Evolutionary conservation across 2,888 invertebrate species (phyloP), one percentile per base, ranked within the genome.

Genomic region (Nudaria mundana): DNA sequence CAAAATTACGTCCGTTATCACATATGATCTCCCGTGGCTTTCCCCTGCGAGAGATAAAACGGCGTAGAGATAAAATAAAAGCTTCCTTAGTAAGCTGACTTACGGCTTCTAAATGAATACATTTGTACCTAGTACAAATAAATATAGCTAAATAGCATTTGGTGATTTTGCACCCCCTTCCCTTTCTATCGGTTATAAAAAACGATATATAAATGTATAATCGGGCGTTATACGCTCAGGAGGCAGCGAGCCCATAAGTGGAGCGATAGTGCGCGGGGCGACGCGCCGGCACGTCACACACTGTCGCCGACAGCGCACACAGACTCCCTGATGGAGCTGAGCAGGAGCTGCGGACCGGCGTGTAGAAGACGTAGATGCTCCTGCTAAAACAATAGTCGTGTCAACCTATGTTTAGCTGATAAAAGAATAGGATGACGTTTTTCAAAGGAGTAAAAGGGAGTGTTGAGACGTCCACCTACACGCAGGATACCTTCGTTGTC

Each of bases 31-130:
- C 61, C 8, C 16, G 7, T 8, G 67, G 66, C 28, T 48, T 50
- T 0, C 68, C 65, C 3, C 66, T 31, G 2, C 65, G 54, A 2
- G 66, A 34, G 2, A 63, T 47, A 29, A 67, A 68, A n/a, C 66
- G 22, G 0, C 49, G 35, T 1, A 66, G 28, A 0, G 57, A 44
- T 37, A 63, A 40, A 3, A 66, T 43, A 23, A 63, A 65, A 0
- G 52, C 50, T 5, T 66, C 49, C 12, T 51, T 61, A 0, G 56
- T 36, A 0, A 66, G 30, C 7, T 57, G 57, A 10, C 56, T 56
- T 0, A 45, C 42, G 1, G 30, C 14, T 26, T 42, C 42, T 12
- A 42, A 14, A n/a, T 42, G 42, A 7, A 37, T 8, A 7, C 32
- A 31, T 18, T 41, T 36, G 4, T 15, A 28, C 1, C 36, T n/a